These are phyloP conservation scores for Amphimallon solstitiale DNA, from an alignment of 2,888 invertebrate genomes.

Conservation along the genomic window DNA sequence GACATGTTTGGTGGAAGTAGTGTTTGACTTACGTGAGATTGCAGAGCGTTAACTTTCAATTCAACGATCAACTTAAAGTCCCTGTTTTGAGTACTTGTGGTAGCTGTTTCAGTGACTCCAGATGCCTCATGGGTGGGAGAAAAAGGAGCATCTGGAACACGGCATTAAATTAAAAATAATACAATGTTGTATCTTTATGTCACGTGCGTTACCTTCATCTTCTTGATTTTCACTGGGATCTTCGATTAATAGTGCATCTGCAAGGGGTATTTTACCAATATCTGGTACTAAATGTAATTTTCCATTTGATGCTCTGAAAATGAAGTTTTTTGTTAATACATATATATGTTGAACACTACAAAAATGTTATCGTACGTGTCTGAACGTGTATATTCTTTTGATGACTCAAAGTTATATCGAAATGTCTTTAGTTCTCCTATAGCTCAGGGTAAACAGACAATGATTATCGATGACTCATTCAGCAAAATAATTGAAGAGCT, in stretches of 20 bases:
- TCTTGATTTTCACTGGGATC: constrained; percentile 79
- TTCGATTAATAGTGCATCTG: constrained; percentile 86
- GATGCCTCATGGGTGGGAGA: no score
- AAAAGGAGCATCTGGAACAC: no score
- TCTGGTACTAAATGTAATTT: constrained; percentile 87
- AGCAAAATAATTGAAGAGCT: no score
- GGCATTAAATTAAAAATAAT: neutral
- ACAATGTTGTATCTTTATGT: no score
- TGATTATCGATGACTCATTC: no score
- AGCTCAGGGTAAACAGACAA: no score
- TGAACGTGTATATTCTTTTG: no score
- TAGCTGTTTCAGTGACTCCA: constrained; percentile 63
- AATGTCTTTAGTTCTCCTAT: no score
- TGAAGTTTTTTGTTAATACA: constrained; percentile 1
- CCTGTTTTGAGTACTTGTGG: constrained; percentile 67
- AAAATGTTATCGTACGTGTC: no score
- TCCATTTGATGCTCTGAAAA: constrained; percentile 76
- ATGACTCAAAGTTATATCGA: no score
- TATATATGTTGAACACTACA: no score
- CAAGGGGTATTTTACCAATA: constrained; percentile 82
- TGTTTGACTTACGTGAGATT: constrained; percentile 52
- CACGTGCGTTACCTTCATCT: constrained; percentile 76
- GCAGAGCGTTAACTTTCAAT: constrained; percentile 65
- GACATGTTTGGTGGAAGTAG: neutral
- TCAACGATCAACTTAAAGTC: constrained; percentile 80